Evolutionary conservation across 2,888 invertebrate species (phyloP), one percentile per base, ranked within the genome.

Genomic region (Belgica antarctica): DNA sequence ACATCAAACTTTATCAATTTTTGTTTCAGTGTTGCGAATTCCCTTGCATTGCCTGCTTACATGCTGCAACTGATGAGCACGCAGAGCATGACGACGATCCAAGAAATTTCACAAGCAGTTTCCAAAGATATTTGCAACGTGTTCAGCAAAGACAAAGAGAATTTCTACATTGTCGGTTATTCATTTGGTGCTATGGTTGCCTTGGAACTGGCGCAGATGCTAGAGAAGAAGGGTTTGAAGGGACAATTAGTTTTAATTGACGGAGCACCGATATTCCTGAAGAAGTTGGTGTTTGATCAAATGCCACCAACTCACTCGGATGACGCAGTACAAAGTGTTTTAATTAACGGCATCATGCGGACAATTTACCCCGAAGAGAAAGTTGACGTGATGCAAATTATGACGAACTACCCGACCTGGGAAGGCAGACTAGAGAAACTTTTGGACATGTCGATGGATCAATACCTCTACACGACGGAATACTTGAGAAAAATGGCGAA

Each of bases 101-200:
- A 80, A 1, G 78, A 81, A 25, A 83, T 87, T 77, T 85, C 85
- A 1, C 75, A 70, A 81, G 27, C 76, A 80, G 46, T 75, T 86
- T 31, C 77, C 85, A 72, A 81, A 88, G 80, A 85, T 73, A 82
- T 89, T 8, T 81, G 83, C 70, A 81, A 83, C 10, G 76, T 87
- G n/a, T 80, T 83, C 8, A 85, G 76, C 52, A 71, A 84, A 0
- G 82, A 83, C 17, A 27, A 28, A 2, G 84, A 86, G 31, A 83
- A 85, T 0, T 95, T 90, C 80, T 85, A 85, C 71, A 77, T 97
- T 1, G 85, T 90, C 12, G 96, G 91, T 1, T 96, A 97, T 81
- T 97, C 96, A 12, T 96, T 87, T 76, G 97, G 97, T 57, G 82
- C 88, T 0, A 78, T 89, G 22, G 82, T 94, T 19, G 88, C 89